A percentile compares a stretch with the other conserved stretches of the same genome.
Conservation (phyloP, 1,140 invertebrate genomes). For the Lethrus apterus region DNA sequence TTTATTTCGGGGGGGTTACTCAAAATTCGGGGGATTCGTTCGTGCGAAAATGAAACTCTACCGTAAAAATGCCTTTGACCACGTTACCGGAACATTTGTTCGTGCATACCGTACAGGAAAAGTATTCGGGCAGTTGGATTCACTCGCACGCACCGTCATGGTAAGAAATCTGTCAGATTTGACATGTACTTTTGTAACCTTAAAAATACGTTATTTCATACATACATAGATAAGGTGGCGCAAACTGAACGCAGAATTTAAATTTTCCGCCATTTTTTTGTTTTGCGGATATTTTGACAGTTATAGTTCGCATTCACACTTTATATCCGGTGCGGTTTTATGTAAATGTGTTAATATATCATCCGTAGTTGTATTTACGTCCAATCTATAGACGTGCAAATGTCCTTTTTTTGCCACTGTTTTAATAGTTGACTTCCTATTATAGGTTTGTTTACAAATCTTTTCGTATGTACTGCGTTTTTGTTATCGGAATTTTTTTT, state of each 20-base stretch:
- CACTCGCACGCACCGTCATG: constrained; percentile 18
- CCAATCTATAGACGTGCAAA: too few species aligned
- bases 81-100: constrained; percentile 18
- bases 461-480: too few species aligned
- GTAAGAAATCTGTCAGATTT: constrained; percentile 4
- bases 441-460: too few species aligned
- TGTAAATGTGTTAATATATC: too few species aligned
- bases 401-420: too few species aligned
- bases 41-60: constrained; percentile 12
- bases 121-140: constrained; percentile 16
- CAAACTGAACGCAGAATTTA: constrained; percentile 2
- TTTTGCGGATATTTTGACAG: too few species aligned
- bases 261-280: too few species aligned
- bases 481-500: too few species aligned
- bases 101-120: constrained; percentile 16
- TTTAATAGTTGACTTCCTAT: too few species aligned
- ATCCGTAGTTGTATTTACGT: too few species aligned
- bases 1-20: constrained; percentile 3
- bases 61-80: constrained; percentile 17
- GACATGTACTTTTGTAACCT: background rate
- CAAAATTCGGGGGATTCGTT: constrained; percentile 3
- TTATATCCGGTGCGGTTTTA: too few species aligned
- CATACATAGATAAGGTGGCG: background rate
- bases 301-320: background rate
- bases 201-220: constrained; percentile 5